These are phyloP conservation scores for Ceuthmochares aereus DNA, from an alignment of 2,113 vertebrate genomes.

Conservation along the genomic window DNA sequence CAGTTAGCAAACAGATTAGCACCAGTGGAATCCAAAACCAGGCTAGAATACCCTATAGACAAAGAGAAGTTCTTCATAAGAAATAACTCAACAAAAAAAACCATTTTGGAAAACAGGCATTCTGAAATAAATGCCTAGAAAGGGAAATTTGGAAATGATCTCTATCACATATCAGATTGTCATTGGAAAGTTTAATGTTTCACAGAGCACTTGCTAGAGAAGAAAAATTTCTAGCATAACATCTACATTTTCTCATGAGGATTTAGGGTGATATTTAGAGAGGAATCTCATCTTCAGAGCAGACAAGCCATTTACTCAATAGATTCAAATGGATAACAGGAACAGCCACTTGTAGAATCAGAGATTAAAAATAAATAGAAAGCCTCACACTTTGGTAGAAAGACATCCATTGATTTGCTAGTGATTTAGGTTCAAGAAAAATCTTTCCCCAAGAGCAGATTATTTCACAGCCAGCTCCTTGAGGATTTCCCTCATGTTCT, in stretches of 20 bases:
- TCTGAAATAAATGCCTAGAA: background rate
- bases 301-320: background rate
- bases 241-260: background rate
- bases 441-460: background rate
- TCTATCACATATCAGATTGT: background rate
- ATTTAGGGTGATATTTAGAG: background rate
- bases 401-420: background rate
- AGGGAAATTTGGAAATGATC: background rate
- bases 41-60: constrained; percentile 90
- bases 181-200: background rate
- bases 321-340: background rate
- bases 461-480: background rate
- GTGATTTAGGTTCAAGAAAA: background rate
- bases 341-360: background rate
- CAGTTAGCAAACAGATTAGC: constrained; percentile 92
- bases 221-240: background rate
- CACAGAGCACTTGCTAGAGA: background rate
- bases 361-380: background rate
- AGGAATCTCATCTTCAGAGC: background rate
- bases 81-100: background rate
- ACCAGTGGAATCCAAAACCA: constrained; percentile 89
- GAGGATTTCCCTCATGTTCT: background rate
- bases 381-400: background rate
- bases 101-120: background rate
- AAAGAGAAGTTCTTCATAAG: background rate